Percentiles rank a stretch among this genome's conserved stretches.
Evolutionary conservation across 2,797 vertebrate species (phyloP).

Genomic region (Sebastes trivittatus): DNA sequence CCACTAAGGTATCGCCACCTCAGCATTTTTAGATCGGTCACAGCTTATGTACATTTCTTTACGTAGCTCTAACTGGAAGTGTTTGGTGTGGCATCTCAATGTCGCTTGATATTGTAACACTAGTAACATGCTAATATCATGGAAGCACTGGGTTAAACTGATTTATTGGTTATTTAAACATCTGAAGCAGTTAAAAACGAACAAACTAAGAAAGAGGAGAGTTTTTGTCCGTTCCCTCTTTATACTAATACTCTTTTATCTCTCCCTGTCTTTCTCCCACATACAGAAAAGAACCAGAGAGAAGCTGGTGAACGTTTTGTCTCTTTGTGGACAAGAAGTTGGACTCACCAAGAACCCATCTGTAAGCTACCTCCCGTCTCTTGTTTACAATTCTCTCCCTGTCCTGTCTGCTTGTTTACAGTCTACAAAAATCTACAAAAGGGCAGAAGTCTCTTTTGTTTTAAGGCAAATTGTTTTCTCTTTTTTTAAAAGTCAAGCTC

Average conservation of each 20-base stretch:
- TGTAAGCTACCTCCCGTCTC: slow-evolving; percentile 79
- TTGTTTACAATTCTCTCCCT: background rate
- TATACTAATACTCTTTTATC: background rate
- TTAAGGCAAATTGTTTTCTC: background rate
- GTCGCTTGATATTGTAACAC: background rate
- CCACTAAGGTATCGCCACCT: background rate
- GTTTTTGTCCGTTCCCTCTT: background rate
- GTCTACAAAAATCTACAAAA: background rate
- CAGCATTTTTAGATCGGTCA: background rate
- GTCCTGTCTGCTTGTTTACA: background rate
- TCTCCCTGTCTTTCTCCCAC: slow-evolving; percentile 41
- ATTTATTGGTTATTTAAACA: background rate
- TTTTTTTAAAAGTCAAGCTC: background rate
- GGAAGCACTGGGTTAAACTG: background rate
- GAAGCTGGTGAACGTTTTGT: slow-evolving; percentile 96
- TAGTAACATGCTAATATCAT: background rate
- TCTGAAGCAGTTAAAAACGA: background rate
- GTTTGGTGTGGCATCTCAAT: background rate
- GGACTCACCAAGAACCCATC: slow-evolving; percentile 98
- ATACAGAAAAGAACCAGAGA: slow-evolving; percentile 96
- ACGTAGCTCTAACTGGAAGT: background rate
- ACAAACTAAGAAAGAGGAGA: background rate
- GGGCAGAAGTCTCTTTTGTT: background rate
- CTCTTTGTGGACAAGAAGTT: slow-evolving; percentile 97
- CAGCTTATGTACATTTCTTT: background rate